These are phyloP conservation scores for Ceratina australensis DNA, from an alignment of 1,140 invertebrate species.

Conservation along the genomic window DNA sequence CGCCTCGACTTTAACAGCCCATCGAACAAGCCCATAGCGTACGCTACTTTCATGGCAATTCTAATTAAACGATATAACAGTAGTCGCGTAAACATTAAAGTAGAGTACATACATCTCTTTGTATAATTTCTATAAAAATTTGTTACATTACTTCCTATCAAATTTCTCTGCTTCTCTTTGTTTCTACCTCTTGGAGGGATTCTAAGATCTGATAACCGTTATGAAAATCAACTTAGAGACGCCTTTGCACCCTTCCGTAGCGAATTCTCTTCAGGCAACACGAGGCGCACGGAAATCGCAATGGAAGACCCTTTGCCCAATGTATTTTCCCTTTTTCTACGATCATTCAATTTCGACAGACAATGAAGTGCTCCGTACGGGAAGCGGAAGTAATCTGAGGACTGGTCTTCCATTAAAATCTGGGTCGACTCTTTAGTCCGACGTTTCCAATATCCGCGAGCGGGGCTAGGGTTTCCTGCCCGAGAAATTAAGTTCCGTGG, in stretches of 20 bases:
- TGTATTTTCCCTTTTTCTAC: slow-evolving; percentile 30
- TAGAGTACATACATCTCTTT: too few species aligned
- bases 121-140: too few species aligned
- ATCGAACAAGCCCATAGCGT: too few species aligned
- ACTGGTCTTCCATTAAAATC: slow-evolving; percentile 59
- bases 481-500: slow-evolving; percentile 25
- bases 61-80: too few species aligned
- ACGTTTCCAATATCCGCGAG: slow-evolving; percentile 57
- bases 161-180: too few species aligned
- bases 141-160: not conserved
- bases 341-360: slow-evolving; percentile 58
- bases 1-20: too few species aligned
- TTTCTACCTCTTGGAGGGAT: not conserved
- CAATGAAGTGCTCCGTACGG: slow-evolving; percentile 48
- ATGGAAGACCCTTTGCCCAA: not conserved
- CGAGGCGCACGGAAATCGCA: not conserved
- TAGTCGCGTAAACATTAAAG: too few species aligned
- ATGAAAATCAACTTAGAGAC: not conserved
- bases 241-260: not conserved
- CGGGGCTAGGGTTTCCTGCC: slow-evolving; percentile 18
- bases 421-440: slow-evolving; percentile 49
- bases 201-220: not conserved
- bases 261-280: not conserved
- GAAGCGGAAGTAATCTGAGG: slow-evolving; percentile 56
- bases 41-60: too few species aligned